Base-by-base conservation (phyloP, 2,888 invertebrate species). In the Esperia sulphurella region DNA sequence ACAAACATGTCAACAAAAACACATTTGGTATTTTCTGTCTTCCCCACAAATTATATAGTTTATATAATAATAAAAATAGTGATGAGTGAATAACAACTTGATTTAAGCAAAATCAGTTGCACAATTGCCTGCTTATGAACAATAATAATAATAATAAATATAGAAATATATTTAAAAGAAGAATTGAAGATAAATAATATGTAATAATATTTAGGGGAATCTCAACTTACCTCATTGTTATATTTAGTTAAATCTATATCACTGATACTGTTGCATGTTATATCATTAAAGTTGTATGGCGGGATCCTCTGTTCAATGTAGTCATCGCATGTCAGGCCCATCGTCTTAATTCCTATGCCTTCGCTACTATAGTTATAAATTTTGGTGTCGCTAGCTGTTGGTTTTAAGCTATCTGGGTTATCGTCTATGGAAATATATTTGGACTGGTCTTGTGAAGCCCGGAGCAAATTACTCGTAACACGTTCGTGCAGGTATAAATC, bases 271-370 rank as follows among this genome's bases (percentile, higher is more conserved):
- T 70, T 74, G 48, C 64, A 72, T 28, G 76, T 69, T 38, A 74
- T 52, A 44, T 58, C 56, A 51, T 79, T 70, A 47, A 74, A 69
- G 41, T 63, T 56, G 48, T 66, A 70, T 0, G 63, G 58, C 42
- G 68, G 63, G 48, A 63, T 51, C 45, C 63, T 75, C 56, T 75
- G 70, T 57, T 88, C 88, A 51, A 87, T 69, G 50, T 87, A 88
- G 60, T 88, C 87, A 75, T 88, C 88, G 52, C 69, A 67, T 0
- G 80, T 87, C 14, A 84, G 57, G 14, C 70, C 64, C 21, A 83
- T 53, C 7, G 64, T 65, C 55, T 75, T 79, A 33, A 83, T 54
- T 45, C 71, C 67, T 46, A 83, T 62, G 31, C 61, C 68, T 50
- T 77, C 68, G 45, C 57, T 65, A 51, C 61, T 63, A 45, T 62